Conservation (phyloP, 2,797 vertebrate genomes). For the Melanotaenia maccullochi region DNA sequence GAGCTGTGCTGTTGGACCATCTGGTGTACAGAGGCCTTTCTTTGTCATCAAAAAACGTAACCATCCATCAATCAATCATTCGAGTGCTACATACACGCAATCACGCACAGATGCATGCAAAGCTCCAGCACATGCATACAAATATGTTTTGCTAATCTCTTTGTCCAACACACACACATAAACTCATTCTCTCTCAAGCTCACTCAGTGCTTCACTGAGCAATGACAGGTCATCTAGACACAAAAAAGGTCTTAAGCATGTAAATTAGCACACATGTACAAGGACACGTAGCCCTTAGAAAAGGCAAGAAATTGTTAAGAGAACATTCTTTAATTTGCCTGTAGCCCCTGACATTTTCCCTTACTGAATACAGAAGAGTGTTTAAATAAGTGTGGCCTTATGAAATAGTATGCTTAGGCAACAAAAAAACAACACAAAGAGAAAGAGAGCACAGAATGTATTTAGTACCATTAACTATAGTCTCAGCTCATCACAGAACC, state of each 20-base stretch:
- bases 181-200: background rate
- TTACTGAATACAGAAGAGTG: constrained; percentile 29
- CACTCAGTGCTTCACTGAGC: constrained; percentile 4
- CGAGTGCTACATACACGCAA: constrained; percentile 15
- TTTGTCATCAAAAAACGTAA: constrained; percentile 13
- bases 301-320: constrained; percentile 5
- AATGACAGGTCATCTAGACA: constrained; percentile 1
- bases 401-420: background rate
- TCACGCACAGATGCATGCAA: constrained; percentile 28
- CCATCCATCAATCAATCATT: constrained; percentile 35
- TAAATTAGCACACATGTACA: background rate
- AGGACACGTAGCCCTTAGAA: background rate
- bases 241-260: background rate
- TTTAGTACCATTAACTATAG: too few relatives aligned
- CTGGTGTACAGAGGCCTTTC: constrained; percentile 34
- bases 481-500: too few relatives aligned
- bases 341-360: constrained; percentile 17
- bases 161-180: constrained; percentile 10
- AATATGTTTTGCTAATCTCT: constrained; percentile 33
- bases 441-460: background rate
- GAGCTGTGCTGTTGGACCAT: constrained; percentile 22
- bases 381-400: background rate
- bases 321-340: constrained; percentile 13
- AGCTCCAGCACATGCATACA: constrained; percentile 28
- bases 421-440: background rate